A percentile compares a stretch with the other conserved stretches of the same genome.
These are phyloP conservation scores for Indicator indicator DNA, from an alignment of 2,113 vertebrate genomes.

Conservation along the genomic window DNA sequence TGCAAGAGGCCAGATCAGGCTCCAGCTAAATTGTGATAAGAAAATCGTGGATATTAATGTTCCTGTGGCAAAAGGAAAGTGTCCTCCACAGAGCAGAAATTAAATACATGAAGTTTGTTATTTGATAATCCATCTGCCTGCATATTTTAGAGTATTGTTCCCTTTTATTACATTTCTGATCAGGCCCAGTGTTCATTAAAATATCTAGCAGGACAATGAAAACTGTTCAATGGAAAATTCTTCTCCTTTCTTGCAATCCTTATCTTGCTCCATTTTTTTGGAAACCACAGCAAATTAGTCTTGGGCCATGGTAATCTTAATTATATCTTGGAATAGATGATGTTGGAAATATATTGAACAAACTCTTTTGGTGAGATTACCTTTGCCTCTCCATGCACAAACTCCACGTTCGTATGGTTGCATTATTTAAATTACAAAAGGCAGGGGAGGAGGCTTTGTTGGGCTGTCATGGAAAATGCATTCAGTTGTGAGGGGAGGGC, in stretches of 20 bases:
- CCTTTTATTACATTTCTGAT: slow-evolving; percentile 45
- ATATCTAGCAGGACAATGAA: slow-evolving; percentile 46
- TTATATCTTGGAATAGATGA: slow-evolving; percentile 61
- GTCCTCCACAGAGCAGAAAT: not conserved
- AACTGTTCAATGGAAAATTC: slow-evolving; percentile 31
- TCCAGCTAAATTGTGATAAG: slow-evolving; percentile 35
- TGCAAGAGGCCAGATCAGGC: not conserved
- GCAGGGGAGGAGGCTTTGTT: slow-evolving; percentile 18
- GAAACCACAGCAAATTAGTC: slow-evolving; percentile 51
- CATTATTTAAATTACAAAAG: slow-evolving; percentile 70
- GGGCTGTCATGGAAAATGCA: slow-evolving; percentile 37
- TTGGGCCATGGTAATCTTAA: slow-evolving; percentile 50
- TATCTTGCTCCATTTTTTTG: slow-evolving; percentile 50
- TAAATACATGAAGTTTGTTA: slow-evolving; percentile 6
- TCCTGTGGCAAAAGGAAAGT: slow-evolving; percentile 1
- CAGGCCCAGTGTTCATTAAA: slow-evolving; percentile 56
- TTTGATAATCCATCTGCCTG: slow-evolving; percentile 21
- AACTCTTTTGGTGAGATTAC: slow-evolving; percentile 54
- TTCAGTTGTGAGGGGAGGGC: not conserved
- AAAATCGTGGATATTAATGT: not conserved
- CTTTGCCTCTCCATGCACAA: slow-evolving; percentile 58
- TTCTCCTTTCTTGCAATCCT: slow-evolving; percentile 23
- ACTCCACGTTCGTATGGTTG: slow-evolving; percentile 33
- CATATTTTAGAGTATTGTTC: slow-evolving; percentile 44
- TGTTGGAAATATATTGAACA: slow-evolving; percentile 54